Evolutionary conservation across 2,797 vertebrate genomes (phyloP).

Genomic region (Miichthys miiuy): DNA sequence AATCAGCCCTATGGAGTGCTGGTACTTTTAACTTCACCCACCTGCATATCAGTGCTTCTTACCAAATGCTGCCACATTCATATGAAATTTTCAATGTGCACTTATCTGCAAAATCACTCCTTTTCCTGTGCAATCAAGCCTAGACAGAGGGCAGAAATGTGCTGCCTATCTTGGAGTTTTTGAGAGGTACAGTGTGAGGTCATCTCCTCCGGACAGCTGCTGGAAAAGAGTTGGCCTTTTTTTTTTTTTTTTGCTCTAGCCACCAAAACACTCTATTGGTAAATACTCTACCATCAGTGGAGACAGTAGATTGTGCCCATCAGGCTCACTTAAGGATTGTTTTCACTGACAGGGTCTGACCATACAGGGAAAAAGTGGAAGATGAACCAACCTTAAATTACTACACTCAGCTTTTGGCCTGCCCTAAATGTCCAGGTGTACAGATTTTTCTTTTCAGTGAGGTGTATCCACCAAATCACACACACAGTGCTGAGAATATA

Average conservation of each 20-base stretch:
- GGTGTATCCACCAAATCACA: background rate
- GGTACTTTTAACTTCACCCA: background rate
- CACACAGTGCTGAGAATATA: background rate
- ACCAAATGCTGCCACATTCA: conserved; percentile 2
- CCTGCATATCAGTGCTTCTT: conserved; percentile 1
- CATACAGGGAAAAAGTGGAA: conserved; percentile 13
- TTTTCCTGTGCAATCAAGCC: background rate
- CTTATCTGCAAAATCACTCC: conserved; percentile 1
- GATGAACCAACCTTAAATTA: conserved; percentile 9
- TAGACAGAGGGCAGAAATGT: conserved; percentile 13
- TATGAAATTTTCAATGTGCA: conserved; percentile 2
- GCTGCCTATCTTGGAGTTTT: background rate
- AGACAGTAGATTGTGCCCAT: background rate
- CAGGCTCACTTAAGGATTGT: conserved; percentile 5
- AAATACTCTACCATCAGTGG: conserved; percentile 26
- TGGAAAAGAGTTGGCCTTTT: conserved; percentile 5
- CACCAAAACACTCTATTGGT: conserved; percentile 28
- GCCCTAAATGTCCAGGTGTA: background rate
- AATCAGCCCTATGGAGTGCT: background rate
- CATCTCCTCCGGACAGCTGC: background rate
- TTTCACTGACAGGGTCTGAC: conserved; percentile 19
- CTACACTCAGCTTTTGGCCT: background rate
- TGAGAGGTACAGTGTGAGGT: background rate
- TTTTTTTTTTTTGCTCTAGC: background rate
- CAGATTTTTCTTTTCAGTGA: background rate